Base-by-base conservation (phyloP, 2,113 vertebrate species). In the Esox niger region DNA sequence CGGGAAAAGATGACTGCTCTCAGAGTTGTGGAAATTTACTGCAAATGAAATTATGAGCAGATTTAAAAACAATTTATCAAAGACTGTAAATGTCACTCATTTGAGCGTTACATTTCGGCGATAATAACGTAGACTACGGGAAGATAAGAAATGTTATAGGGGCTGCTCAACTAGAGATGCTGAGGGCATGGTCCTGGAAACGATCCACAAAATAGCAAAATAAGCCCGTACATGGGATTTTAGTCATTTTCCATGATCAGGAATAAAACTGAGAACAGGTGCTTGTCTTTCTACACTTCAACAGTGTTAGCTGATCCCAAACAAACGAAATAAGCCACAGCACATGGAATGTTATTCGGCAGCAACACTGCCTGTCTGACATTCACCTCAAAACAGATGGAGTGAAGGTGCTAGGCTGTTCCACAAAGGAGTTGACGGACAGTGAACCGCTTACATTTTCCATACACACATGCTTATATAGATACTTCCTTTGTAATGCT, bases 41-140 rank as follows among this genome's bases (percentile, higher is more conserved):
- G 74, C 75, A 87, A 90, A 92, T 92, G 66, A 84, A 88, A 92
- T 92, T 92, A 91, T 83, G 83, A 88, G 88, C 89, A 88, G 90
- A 90, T 92, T 91, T 92, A 91, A 92, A 92, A 92, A 90, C 90
- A 90, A 91, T 91, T 92, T 90, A 91, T 92, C 90, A 91, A 90
- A 89, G 88, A 82, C 84, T 83, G 87, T 89, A 86, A n/a, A 87
- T 88, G 86, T 89, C 88, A 87, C 82, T 90, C 86, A 82, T 90
- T 90, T 85, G 80, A 74, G 70, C 76, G 35, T 71, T 70, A 43
- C 38, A 10, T 43, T 2, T 43, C 15, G 38, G 13, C 17, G 38
- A 43, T 43, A 43, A 43, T 43, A 4, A 43, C 17, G 38, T 17
- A 43, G 17, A 15, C 13, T 17, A 15, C 35, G 11, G 35, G 13